These are phyloP conservation scores for Pocota personata DNA, from an alignment of 2,888 invertebrate species.

Conservation along the genomic window DNA sequence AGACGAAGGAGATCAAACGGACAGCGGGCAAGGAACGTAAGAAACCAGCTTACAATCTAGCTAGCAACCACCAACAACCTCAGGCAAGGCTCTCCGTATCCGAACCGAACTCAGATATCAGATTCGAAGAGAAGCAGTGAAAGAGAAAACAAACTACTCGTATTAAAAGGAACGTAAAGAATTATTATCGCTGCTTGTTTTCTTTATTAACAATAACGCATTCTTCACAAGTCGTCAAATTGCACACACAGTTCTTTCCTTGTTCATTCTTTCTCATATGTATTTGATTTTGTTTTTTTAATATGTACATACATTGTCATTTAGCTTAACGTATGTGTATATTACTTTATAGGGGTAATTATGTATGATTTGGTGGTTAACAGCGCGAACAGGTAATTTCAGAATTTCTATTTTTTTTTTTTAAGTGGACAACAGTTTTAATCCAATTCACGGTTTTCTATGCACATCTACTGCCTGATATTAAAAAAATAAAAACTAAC, in stretches of 20 bases:
- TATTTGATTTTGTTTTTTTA: constrained; percentile 14
- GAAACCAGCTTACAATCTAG: constrained; percentile 40
- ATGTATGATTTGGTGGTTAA: constrained; percentile 13
- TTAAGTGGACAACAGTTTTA: too few relatives aligned
- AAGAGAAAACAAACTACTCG: constrained; percentile 57
- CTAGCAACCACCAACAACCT: not conserved
- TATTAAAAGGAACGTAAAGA: constrained; percentile 40
- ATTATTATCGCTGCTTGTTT: constrained; percentile 57
- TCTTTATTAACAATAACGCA: constrained; percentile 67
- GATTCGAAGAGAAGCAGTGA: constrained; percentile 24
- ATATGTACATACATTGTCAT: too few relatives aligned
- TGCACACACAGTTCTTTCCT: constrained; percentile 59
- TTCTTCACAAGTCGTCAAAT: constrained; percentile 66
- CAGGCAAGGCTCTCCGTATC: constrained; percentile 24
- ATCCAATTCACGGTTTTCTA: too few relatives aligned
- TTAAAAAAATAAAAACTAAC: too few relatives aligned
- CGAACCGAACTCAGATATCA: constrained; percentile 1
- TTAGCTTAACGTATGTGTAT: constrained; percentile 24
- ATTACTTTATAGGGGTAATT: constrained; percentile 40
- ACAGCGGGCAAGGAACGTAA: constrained; percentile 22
- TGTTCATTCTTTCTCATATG: constrained; percentile 39
- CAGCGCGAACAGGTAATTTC: not conserved
- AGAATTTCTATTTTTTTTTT: not conserved
- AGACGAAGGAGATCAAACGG: constrained; percentile 1
- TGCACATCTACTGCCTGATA: too few relatives aligned